These are phyloP conservation scores for Cygnus olor DNA, from an alignment of 2,797 vertebrate genomes.

Conservation along the genomic window DNA sequence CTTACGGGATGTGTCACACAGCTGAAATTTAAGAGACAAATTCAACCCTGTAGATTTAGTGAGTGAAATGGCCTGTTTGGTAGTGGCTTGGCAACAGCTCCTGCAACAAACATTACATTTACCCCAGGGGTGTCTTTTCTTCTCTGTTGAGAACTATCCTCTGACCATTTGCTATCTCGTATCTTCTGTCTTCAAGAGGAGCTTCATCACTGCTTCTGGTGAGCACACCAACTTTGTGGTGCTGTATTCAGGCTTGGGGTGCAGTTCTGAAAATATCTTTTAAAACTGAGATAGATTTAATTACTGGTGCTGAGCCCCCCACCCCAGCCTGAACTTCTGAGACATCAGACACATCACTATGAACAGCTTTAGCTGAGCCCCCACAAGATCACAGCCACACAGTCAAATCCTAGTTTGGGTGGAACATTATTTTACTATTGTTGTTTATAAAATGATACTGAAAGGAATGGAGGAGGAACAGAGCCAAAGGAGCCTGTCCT, in stretches of 20 bases:
- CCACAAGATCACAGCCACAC: not conserved
- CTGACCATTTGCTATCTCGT: not conserved
- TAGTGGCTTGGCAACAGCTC: not conserved
- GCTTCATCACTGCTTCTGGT: not conserved
- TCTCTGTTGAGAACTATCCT: not conserved
- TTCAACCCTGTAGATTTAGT: not conserved
- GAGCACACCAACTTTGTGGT: fast-evolving
- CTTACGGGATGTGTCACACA: not conserved
- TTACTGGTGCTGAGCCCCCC: not conserved
- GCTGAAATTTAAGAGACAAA: conserved; percentile 23
- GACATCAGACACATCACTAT: not conserved
- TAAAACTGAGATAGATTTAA: not conserved
- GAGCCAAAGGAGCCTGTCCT: not conserved
- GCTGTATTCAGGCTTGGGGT: not conserved
- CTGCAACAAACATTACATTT: not conserved
- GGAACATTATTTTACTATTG: fast-evolving
- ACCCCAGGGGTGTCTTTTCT: not conserved
- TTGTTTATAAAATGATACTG: not conserved
- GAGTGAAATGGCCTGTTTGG: not conserved
- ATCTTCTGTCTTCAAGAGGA: not conserved
- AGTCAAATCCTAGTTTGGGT: not conserved
- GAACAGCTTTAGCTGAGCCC: not conserved
- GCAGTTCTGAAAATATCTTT: not conserved
- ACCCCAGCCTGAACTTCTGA: not conserved
- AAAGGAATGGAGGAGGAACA: not conserved